Evolutionary conservation across 92 coral and sea anemone species (phyloP).

Genomic region (Parazoanthus swiftii): DNA sequence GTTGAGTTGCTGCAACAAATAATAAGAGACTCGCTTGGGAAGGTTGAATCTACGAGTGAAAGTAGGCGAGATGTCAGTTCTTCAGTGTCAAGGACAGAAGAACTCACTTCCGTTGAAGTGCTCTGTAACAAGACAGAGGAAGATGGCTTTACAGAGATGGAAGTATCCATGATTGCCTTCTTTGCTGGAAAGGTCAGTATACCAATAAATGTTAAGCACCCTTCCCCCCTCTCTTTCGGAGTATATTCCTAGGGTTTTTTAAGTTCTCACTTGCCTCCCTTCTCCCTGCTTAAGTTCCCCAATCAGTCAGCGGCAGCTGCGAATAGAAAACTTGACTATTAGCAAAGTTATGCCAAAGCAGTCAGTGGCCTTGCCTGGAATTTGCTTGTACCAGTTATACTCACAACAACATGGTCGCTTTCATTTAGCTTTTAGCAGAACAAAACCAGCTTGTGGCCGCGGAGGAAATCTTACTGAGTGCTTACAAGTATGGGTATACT

Average conservation of each 20-base stretch:
- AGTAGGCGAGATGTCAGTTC: constrained; percentile 37
- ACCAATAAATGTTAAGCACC: neutral
- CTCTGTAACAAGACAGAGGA: constrained; percentile 55
- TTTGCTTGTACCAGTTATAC: too few species aligned
- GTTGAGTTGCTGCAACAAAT: constrained; percentile 64
- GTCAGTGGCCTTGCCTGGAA: neutral
- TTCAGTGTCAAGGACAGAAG: constrained; percentile 35
- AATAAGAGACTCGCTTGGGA: constrained; percentile 55
- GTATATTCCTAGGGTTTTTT: neutral
- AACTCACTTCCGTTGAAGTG: constrained; percentile 54
- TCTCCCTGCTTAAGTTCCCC: too few species aligned
- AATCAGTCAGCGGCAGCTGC: too few species aligned
- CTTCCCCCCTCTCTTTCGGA: neutral
- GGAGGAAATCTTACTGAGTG: constrained; percentile 66
- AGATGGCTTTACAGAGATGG: constrained; percentile 60
- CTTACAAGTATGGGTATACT: constrained; percentile 83
- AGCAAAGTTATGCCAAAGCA: neutral
- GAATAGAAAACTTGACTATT: too few species aligned
- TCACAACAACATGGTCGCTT: neutral
- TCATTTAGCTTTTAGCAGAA: constrained; percentile 54
- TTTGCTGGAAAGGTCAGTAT: constrained; percentile 60
- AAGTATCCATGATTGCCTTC: constrained; percentile 60
- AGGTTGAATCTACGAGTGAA: constrained; percentile 37
- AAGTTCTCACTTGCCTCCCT: too few species aligned
- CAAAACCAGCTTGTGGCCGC: constrained; percentile 64